A percentile compares a stretch with the other conserved stretches of the same genome.
Evolutionary conservation across 2,113 vertebrate species (phyloP).

Genomic region (Atlantisia rogersi): DNA sequence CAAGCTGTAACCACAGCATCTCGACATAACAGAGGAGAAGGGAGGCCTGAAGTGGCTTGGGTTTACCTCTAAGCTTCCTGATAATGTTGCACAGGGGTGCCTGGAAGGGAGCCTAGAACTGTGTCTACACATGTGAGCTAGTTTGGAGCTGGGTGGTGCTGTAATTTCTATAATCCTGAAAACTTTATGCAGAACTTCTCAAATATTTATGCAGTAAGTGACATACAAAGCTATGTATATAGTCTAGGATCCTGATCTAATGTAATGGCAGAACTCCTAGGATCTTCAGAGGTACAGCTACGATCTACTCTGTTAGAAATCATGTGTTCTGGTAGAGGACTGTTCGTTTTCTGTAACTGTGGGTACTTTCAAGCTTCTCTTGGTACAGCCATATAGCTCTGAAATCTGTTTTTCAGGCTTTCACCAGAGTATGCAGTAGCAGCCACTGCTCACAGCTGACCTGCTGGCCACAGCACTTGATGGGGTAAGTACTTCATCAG

Average conservation of each 20-base stretch:
- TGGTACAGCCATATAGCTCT: not conserved
- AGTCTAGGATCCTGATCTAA: not conserved
- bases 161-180: not conserved
- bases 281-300: not conserved
- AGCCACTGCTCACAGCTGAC: not conserved
- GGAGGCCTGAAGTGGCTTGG: not conserved
- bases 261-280: not conserved
- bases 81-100: not conserved
- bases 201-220: not conserved
- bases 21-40: not conserved
- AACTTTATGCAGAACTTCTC: not conserved
- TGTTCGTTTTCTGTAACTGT: not conserved
- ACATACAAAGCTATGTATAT: not conserved
- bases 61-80: not conserved
- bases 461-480: not conserved
- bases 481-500: not conserved
- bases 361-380: not conserved
- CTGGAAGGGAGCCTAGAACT: not conserved
- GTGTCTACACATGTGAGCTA: not conserved
- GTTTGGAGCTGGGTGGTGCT: not conserved
- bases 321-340: not conserved
- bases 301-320: not conserved
- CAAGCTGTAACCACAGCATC: not conserved
- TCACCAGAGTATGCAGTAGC: not conserved
- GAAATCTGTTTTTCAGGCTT: not conserved